phyloP scores from a whole-genome alignment of 2,797 vertebrate species.

The Picus viridis region DNA sequence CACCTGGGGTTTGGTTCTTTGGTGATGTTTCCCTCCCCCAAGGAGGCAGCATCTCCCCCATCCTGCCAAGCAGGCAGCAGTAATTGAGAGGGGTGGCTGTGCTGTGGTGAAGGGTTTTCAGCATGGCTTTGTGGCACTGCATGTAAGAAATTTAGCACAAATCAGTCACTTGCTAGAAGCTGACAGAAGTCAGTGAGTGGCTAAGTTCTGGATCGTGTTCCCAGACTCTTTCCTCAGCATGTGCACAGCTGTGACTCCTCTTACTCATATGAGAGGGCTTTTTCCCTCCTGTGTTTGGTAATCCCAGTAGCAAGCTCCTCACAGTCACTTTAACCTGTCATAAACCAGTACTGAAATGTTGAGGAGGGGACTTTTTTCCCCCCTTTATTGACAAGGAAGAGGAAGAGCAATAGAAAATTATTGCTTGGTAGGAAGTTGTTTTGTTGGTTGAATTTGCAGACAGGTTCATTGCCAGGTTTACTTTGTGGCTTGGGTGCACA shows the following conservation, averaged over 20 bases:
- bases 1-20: neutral
- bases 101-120: neutral
- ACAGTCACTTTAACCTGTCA: neutral
- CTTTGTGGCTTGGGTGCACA: neutral
- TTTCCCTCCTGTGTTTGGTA: neutral
- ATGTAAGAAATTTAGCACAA: neutral
- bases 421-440: neutral
- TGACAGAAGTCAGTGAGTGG: neutral
- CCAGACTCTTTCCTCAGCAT: neutral
- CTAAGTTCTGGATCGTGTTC: neutral
- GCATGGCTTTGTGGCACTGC: neutral
- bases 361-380: neutral
- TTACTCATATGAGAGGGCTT: neutral
- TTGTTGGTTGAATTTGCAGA: neutral
- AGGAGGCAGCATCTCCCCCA: neutral
- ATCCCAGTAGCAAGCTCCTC: neutral
- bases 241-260: neutral
- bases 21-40: neutral
- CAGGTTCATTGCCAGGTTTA: neutral
- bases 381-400: neutral
- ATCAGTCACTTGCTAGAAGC: neutral
- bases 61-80: neutral
- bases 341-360: neutral
- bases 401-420: neutral
- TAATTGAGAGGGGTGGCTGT: neutral